A percentile compares a stretch with the other conserved stretches of the same genome.
phyloP scores from a whole-genome alignment of 1,140 invertebrate genomes.

The Meteorus sp. region DNA sequence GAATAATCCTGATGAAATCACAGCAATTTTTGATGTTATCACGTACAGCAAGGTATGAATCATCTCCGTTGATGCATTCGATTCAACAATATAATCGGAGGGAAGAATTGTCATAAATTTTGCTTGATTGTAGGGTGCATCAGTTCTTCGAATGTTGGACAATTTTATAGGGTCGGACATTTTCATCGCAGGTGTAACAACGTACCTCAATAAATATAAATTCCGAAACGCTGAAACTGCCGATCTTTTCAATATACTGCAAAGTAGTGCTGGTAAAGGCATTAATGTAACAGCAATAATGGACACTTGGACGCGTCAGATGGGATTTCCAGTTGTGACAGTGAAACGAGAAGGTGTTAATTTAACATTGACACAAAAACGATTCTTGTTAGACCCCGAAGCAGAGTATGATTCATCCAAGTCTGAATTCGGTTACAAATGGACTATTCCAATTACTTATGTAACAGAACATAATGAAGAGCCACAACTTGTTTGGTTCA shows the following conservation, averaged over 20 bases:
- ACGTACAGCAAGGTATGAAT: conserved; percentile 84
- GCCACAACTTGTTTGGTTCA: conserved; percentile 63
- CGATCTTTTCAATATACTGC: conserved; percentile 72
- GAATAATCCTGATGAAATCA: conserved; percentile 85
- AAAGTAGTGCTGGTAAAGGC: conserved; percentile 53
- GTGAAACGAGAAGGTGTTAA: conserved; percentile 59
- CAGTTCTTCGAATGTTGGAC: conserved; percentile 88
- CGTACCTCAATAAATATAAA: conserved; percentile 71
- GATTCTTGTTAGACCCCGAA: conserved; percentile 73
- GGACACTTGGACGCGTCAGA: conserved; percentile 92
- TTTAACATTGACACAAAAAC: conserved; percentile 69
- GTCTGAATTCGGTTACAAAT: conserved; percentile 70
- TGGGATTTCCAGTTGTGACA: conserved; percentile 83
- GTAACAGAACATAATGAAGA: conserved; percentile 63
- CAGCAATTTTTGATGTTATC: conserved; percentile 89
- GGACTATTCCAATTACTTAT: conserved; percentile 83
- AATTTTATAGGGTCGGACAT: conserved; percentile 75
- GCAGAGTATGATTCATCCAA: conserved; percentile 56
- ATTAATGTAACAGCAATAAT: conserved; percentile 73
- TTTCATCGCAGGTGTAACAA: conserved; percentile 73
- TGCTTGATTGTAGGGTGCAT: conserved; percentile 69
- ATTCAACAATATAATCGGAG: conserved; percentile 1
- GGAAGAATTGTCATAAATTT: background rate
- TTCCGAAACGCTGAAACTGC: conserved; percentile 79
- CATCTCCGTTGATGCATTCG: conserved; percentile 19